These are phyloP conservation scores for Colistium nudipinnis DNA, from an alignment of 2,113 vertebrate genomes.

Conservation along the genomic window DNA sequence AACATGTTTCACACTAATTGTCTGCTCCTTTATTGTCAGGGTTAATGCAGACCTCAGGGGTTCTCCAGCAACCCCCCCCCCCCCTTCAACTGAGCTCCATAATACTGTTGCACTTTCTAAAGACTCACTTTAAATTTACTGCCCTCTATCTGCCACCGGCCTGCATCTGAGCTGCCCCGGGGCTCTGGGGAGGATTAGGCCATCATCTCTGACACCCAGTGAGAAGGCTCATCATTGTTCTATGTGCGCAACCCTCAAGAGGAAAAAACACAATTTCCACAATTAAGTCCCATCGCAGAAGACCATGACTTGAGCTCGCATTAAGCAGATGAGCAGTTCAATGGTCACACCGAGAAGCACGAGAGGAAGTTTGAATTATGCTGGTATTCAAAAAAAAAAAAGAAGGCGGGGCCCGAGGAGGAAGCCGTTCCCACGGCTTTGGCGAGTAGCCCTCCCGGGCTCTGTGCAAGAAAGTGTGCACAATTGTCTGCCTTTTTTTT, in stretches of 20 bases:
- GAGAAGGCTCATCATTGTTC: slow-evolving; percentile 66
- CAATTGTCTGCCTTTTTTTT: slow-evolving; percentile 53
- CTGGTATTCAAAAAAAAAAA: slow-evolving; percentile 13
- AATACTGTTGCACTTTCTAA: slow-evolving; percentile 75
- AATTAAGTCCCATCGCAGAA: slow-evolving; percentile 52
- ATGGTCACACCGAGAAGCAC: slow-evolving; percentile 35
- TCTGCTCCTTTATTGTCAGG: slow-evolving; percentile 79
- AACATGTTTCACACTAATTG: slow-evolving; percentile 85
- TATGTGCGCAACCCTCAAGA: slow-evolving; percentile 49
- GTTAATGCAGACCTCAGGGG: slow-evolving; percentile 84
- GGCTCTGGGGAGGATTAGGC: slow-evolving; percentile 62
- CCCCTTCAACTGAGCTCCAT: slow-evolving; percentile 73
- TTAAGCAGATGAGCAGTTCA: slow-evolving; percentile 44
- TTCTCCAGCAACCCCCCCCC: slow-evolving; percentile 75
- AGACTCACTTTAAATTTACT: slow-evolving; percentile 80
- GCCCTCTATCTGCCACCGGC: slow-evolving; percentile 78
- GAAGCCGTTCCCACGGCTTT: slow-evolving; percentile 60
- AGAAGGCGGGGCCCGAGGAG: slow-evolving; percentile 27
- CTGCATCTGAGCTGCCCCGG: slow-evolving; percentile 62
- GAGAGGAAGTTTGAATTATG: slow-evolving; percentile 30
- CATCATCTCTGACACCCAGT: slow-evolving; percentile 62
- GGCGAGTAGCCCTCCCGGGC: slow-evolving; percentile 44
- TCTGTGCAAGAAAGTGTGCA: slow-evolving; percentile 53
- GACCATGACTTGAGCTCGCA: slow-evolving; percentile 26
- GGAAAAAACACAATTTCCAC: slow-evolving; percentile 60